Evolutionary conservation across 64 coral and sea anemone genomes (phyloP).

Genomic region (Porites lutea): DNA sequence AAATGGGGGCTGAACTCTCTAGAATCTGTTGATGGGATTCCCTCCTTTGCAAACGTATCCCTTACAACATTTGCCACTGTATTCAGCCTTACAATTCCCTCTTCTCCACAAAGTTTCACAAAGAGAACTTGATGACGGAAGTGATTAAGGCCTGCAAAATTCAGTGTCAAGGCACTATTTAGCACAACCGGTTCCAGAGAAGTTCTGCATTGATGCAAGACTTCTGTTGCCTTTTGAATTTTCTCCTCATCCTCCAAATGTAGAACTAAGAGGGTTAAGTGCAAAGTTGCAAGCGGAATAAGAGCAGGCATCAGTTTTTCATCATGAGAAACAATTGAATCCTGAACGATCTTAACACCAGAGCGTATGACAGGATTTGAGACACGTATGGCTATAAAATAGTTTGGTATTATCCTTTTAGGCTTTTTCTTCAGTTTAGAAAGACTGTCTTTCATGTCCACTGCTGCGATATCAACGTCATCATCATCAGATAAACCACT

Average conservation of each 20-base stretch:
- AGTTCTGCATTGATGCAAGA: conserved; percentile 57
- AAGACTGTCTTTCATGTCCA: not conserved
- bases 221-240: conserved; percentile 67
- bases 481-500: conserved; percentile 21
- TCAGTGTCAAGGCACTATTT: conserved; percentile 43
- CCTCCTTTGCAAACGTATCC: conserved; percentile 65
- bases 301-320: conserved; percentile 75
- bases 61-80: conserved; percentile 62
- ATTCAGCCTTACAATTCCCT: conserved; percentile 53
- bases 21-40: conserved; percentile 78
- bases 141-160: conserved; percentile 80
- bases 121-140: conserved; percentile 93
- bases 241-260: conserved; percentile 61
- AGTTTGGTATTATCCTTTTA: conserved; percentile 78
- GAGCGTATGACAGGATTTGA: conserved; percentile 82
- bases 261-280: conserved; percentile 96
- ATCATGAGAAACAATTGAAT: conserved; percentile 66
- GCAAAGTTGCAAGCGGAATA: conserved; percentile 78
- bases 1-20: conserved; percentile 82
- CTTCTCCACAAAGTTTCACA: conserved; percentile 71
- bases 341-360: conserved; percentile 77
- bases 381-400: conserved; percentile 90
- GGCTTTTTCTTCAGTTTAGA: conserved; percentile 43
- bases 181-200: conserved; percentile 36
- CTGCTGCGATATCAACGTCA: conserved; percentile 14